Base-by-base conservation (phyloP, 37 sponge, comb jelly and placozoan species). In the Eunapius fragilis region DNA sequence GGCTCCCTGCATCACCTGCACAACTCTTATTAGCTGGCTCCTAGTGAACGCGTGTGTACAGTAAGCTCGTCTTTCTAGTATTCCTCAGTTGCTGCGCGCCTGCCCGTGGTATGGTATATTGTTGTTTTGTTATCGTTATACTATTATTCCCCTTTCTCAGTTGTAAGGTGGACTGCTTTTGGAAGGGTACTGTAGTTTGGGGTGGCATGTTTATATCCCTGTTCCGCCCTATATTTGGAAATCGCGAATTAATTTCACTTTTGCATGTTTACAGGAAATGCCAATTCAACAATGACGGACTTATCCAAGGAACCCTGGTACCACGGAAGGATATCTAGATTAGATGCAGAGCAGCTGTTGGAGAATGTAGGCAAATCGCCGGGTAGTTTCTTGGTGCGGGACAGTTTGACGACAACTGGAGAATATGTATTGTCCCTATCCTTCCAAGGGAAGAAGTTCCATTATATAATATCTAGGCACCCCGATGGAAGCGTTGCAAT, bases 381-480 rank as follows among this genome's bases (percentile, higher is more conserved):
- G 2, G 97, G 97, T n/a, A 71, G 25, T 30, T 96, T 75, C 58
- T 90, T 96, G 31, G 83, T 96, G 1, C 82, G 97, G 36, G 97
- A 96, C 80, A 96, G 93, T 37, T 48, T 94, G 38, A 84, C 88
- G 0, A 89, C 47, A n/a, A 89, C 95, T 19, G 97, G 95, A 14
- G 97, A 96, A 67, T 96, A 88, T 69, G 94, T 90, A 0, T 89
- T 96, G n/a, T 94, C 97, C 22, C 79, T 96, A 6, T 84, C 78
- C 31, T 82, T 84, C 33, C 35, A 85, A 69, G 75, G 81, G 9
- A 85, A 84, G 48, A 80, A 76, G 31, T 95, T 77, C 68, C 95
- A 95, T 82, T 95, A 95, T 50, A 87, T 85, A 27, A 86, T 93
- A 25, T 76, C 87, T 19, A 72, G 93, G 37, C 87, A 92, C 28